A percentile compares a stretch with the other conserved stretches of the same genome.
Evolutionary conservation across 2,797 vertebrate genomes (phyloP).

Genomic region (Gymnoscopelus microlampas): DNA sequence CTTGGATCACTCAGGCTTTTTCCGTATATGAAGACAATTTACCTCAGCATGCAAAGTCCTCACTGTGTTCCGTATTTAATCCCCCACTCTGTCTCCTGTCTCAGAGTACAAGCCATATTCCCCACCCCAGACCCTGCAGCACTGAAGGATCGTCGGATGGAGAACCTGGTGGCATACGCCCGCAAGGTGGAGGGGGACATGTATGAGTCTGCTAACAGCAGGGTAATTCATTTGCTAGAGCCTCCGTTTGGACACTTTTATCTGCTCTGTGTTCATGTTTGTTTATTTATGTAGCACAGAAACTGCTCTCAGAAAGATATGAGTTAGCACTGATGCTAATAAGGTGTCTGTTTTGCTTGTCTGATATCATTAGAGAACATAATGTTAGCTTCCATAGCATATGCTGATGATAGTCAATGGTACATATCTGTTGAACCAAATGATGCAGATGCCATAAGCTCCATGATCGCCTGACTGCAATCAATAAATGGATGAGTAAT

Average conservation of each 20-base stretch:
- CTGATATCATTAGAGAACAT: too few species aligned
- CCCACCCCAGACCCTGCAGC: conserved; percentile 98
- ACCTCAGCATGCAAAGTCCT: neutral
- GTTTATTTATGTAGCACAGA: neutral
- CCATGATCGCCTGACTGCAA: too few species aligned
- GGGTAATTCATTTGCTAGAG: conserved; percentile 79
- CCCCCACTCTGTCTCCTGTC: conserved; percentile 5
- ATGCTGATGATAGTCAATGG: too few species aligned
- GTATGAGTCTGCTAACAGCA: conserved; percentile 98
- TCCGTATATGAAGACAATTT: neutral
- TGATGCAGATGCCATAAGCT: too few species aligned
- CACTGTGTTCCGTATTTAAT: neutral
- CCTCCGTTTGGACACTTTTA: neutral
- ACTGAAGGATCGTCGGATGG: conserved; percentile 97
- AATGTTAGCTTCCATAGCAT: too few species aligned
- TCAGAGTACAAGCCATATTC: conserved; percentile 98
- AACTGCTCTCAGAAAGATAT: too few species aligned
- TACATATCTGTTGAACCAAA: too few species aligned
- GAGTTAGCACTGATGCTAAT: too few species aligned
- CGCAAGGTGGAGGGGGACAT: conserved; percentile 99
- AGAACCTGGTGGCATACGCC: conserved; percentile 97
- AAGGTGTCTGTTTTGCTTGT: too few species aligned
- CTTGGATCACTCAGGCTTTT: neutral
- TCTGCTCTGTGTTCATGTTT: neutral
- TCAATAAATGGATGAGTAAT: too few species aligned